Base-by-base conservation (phyloP, 2,888 invertebrate species). In the Tuberolachnus salignus region DNA sequence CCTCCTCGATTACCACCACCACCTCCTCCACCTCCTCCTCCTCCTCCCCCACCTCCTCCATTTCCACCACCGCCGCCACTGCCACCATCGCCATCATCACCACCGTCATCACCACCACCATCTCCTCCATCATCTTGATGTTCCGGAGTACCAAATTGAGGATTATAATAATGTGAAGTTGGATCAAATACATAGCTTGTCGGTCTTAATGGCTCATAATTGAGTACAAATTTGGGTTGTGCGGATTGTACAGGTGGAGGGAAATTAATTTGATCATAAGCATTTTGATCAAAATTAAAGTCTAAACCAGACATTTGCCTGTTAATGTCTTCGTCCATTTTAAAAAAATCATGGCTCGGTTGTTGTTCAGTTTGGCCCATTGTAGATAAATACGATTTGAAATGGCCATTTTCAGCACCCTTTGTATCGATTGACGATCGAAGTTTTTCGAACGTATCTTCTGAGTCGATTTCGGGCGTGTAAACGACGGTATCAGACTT, bases 121-220 rank as follows among this genome's bases (percentile, higher is more conserved):
- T 61, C 78, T 10, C 49, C 34, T 19, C 78, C 78, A 34, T 78
- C 78, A 16, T 78, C 69, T 78, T 78, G 78, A 67, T 69, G 78
- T 78, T 69, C 78, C 34, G 78, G 78, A 21, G 4, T 26, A 13
- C 14, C 14, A 42, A 57, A 59, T 2, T 55, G 66, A 0, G 53
- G 57, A 57, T 78, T 46, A 49, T 44, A 67, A 21, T 10, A 67
- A 21, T 10, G 44, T 34, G 34, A 14, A 26, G 44, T 21, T 16
- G 53, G 67, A 0, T 14, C 14, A n/a, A 66, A 55, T 49, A 75
- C 49, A 51, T 69, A 78, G 21, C 59, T 78, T 21, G 57, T 69
- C 16, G 78, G 69, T 61, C 78, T 57, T 51, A 78, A 59, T 2
- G 78, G 78, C 19, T 78, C 78, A 69, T 67, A 78, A n/a, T 49